Conservation (phyloP, 2,113 vertebrate species). For the Scomber scombrus region DNA sequence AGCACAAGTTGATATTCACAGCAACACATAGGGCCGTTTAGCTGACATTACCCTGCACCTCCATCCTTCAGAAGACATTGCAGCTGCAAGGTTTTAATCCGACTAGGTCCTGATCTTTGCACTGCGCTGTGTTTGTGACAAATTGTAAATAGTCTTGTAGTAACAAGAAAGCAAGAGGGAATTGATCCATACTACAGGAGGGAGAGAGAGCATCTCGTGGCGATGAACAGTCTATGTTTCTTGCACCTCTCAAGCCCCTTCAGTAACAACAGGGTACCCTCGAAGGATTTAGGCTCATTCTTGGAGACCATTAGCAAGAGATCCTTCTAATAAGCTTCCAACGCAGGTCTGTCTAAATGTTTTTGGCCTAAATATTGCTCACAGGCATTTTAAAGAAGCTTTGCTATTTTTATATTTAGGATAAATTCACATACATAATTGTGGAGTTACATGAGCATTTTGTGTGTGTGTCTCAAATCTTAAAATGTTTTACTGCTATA, state of each 20-base stretch:
- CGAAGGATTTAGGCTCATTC: slow-evolving; percentile 51
- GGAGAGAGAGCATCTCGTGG: slow-evolving; percentile 10
- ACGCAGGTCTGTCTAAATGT: neutral
- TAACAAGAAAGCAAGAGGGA: slow-evolving; percentile 24
- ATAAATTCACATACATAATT: neutral
- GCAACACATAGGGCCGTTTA: slow-evolving; percentile 43
- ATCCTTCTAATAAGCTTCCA: slow-evolving; percentile 18
- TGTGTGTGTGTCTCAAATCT: neutral
- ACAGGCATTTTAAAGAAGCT: neutral
- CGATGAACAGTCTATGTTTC: slow-evolving; percentile 9
- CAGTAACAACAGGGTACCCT: slow-evolving; percentile 59
- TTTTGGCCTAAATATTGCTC: neutral
- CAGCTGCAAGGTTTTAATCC: slow-evolving; percentile 3
- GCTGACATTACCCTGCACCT: slow-evolving; percentile 24
- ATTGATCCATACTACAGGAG: slow-evolving; percentile 16
- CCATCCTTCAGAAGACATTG: slow-evolving; percentile 5
- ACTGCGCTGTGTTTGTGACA: slow-evolving; percentile 4
- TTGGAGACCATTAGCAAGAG: slow-evolving; percentile 34
- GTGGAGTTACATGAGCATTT: neutral
- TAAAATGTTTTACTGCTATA: neutral
- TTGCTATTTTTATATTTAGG: neutral
- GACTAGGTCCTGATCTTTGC: slow-evolving; percentile 2
- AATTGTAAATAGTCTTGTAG: neutral
- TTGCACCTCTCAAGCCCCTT: slow-evolving; percentile 51
- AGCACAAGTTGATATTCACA: slow-evolving; percentile 68